phyloP scores from a whole-genome alignment of 2,888 invertebrate genomes.

The Hybos culiciformis region DNA sequence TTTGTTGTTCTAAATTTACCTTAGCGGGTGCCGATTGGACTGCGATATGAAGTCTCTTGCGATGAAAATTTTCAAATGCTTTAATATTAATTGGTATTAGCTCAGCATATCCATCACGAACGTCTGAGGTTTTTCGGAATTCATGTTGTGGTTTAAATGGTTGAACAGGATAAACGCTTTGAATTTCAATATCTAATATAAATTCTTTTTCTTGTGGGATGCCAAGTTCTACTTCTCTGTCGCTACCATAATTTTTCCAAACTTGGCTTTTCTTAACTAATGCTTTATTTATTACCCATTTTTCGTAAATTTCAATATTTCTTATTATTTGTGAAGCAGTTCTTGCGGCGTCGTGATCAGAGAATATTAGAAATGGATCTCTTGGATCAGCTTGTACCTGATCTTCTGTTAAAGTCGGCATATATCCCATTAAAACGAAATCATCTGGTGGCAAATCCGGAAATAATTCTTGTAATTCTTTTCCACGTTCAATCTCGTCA shows the following conservation, averaged over 20 bases:
- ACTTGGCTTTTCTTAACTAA: conserved; percentile 39
- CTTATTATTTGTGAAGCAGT: conserved; percentile 1
- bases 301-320: conserved; percentile 36
- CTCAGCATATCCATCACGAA: conserved; percentile 56
- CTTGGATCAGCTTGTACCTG: conserved; percentile 39
- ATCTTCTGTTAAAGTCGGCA: conserved; percentile 43
- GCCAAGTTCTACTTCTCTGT: conserved; percentile 44
- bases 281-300: conserved; percentile 39
- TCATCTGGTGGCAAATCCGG: conserved; percentile 32
- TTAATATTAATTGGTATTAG: conserved; percentile 42
- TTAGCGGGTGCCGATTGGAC: conserved; percentile 44
- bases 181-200: conserved; percentile 52
- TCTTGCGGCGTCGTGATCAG: conserved; percentile 40
- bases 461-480: conserved; percentile 29
- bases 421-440: conserved; percentile 48
- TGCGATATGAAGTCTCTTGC: conserved; percentile 42
- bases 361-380: conserved; percentile 57
- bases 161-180: conserved; percentile 44
- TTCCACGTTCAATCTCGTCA: conserved; percentile 35
- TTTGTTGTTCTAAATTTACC: conserved; percentile 45
- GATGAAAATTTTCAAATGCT: conserved; percentile 42
- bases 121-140: conserved; percentile 41
- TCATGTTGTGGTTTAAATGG: conserved; percentile 38
- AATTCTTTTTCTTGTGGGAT: conserved; percentile 40
- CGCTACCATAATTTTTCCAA: conserved; percentile 54